These are phyloP conservation scores for Hymenochirus boettgeri DNA, from an alignment of 2,113 vertebrate species.

Conservation along the genomic window DNA sequence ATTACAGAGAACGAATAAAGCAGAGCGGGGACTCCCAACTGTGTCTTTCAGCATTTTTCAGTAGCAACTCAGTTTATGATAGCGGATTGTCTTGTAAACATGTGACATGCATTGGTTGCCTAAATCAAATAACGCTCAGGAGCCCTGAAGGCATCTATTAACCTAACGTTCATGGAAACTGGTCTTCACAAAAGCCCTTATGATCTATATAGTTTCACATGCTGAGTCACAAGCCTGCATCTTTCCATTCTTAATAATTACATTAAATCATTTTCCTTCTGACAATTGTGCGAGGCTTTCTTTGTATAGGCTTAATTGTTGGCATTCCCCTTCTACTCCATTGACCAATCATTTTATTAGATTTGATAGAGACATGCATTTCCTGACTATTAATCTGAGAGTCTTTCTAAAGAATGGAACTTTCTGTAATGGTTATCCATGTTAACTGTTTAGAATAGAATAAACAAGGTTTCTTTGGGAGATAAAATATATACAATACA, in stretches of 20 bases:
- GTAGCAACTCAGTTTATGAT: neutral
- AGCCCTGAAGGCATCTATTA: neutral
- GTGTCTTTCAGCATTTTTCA: neutral
- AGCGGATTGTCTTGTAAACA: neutral
- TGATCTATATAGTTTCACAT: conserved; percentile 25
- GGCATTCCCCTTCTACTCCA: conserved; percentile 7
- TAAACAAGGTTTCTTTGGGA: no score
- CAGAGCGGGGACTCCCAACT: neutral
- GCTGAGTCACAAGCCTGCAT: conserved; percentile 26
- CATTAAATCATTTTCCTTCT: conserved; percentile 34
- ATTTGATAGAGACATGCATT: neutral
- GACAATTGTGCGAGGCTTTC: conserved; percentile 7
- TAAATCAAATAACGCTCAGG: neutral
- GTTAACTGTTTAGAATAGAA: no score
- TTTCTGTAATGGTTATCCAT: no score
- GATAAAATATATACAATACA: no score
- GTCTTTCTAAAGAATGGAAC: no score
- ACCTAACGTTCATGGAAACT: neutral
- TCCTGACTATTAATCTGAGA: neutral
- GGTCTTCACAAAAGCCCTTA: conserved; percentile 15
- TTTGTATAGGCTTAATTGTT: conserved; percentile 18
- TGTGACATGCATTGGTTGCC: neutral
- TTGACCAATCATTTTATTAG: conserved; percentile 25
- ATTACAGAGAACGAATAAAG: neutral
- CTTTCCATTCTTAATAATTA: conserved; percentile 24